phyloP scores from a whole-genome alignment of 92 coral and sea anemone genomes.

The Palythoa caribaeorum region DNA sequence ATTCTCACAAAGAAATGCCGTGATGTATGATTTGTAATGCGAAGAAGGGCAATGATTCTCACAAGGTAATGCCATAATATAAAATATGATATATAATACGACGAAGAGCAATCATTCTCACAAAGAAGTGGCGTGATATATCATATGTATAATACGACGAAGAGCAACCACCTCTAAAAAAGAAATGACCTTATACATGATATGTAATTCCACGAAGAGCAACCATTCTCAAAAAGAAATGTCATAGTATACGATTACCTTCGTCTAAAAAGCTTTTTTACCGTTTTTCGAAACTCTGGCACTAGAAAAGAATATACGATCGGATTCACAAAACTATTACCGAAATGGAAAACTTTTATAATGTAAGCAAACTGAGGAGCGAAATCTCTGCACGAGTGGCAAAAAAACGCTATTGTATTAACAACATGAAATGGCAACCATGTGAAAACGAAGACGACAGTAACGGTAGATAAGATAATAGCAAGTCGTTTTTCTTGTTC shows the following conservation, averaged over 20 bases:
- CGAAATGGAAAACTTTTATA: conserved; percentile 78
- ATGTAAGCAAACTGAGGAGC: conserved; percentile 72
- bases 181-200: background rate
- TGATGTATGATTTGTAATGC: background rate
- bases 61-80: background rate
- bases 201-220: no score
- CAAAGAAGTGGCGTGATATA: background rate
- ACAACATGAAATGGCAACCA: conserved; percentile 87
- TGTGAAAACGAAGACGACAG: conserved; percentile 75
- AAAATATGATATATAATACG: no score
- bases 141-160: background rate
- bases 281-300: conserved; percentile 84
- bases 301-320: conserved; percentile 85
- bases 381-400: conserved; percentile 66
- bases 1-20: background rate
- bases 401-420: conserved; percentile 78
- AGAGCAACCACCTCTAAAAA: no score
- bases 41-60: no score
- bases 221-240: background rate
- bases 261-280: conserved; percentile 43
- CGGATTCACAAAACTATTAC: conserved; percentile 83
- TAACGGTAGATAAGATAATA: conserved; percentile 74
- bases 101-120: no score
- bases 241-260: background rate
- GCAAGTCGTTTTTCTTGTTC: conserved; percentile 89